Base-by-base conservation (phyloP, 2,113 vertebrate genomes). In the Sphaerodactylus townsendi region DNA sequence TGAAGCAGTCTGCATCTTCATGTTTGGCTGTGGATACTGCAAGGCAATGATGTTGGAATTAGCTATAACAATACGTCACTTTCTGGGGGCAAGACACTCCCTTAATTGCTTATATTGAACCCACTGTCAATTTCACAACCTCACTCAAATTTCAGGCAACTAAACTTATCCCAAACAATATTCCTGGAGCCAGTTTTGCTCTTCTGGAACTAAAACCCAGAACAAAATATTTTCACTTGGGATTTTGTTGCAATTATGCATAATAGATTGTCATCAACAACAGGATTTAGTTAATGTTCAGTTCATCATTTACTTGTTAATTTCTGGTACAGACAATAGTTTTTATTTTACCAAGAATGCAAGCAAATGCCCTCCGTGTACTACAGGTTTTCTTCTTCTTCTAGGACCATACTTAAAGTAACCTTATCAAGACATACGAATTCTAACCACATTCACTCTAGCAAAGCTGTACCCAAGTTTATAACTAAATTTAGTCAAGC, bases 1-100 rank as follows among this genome's bases (percentile, higher is more conserved):
- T 37, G 68, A 99, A 99, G 93, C 98, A 99, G 91, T 99, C 99
- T 0, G 96, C 96, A 15, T 98, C 96, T 0, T 86, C 88, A 21
- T 99, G 97, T 89, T 97, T 93, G 2, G 37, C 90, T 2, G 3
- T 73, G 0, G 98, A 96, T 30, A 95, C 99, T 99, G 79, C 37
- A 80, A 93, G n/a, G 66, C 1, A 86, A 79, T 56, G 37, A 80
- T 77, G 17, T 30, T 6, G 37, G 39, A 33, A 77, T 93, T 79
- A 86, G 37, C 39, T 74, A 10, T 1, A 25, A 76, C 62, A 1
- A 53, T 28, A 19, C 30, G 9, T 76, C n/a, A 39, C 11, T 76
- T 75, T 68, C 7, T 62, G 23, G 25, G 25, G 59, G 23, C 25
- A 10, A 62, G 7, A 62, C 21, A 56, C 28, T 25, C 59, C 59